phyloP scores from a whole-genome alignment of 2,888 invertebrate species.

The Uropetala carovei region DNA sequence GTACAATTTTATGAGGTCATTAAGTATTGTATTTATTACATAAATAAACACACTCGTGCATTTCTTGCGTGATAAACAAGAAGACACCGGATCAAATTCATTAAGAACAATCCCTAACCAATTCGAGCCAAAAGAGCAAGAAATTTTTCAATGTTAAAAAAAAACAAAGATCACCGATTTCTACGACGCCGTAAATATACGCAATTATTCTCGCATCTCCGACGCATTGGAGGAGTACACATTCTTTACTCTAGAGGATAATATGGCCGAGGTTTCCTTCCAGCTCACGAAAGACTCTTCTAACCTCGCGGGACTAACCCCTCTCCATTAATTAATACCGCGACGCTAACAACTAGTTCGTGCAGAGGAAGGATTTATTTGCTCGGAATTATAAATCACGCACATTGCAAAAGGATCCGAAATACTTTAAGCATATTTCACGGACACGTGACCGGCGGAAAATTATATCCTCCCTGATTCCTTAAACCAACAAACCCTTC shows the following conservation, averaged over 20 bases:
- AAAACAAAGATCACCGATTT: background rate
- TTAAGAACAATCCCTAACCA: background rate
- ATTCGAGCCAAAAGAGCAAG: background rate
- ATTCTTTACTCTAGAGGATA: background rate
- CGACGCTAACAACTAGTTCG: conserved; percentile 23
- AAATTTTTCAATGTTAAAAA: background rate
- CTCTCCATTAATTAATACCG: conserved; percentile 20
- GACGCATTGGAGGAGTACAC: background rate
- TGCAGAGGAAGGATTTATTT: background rate
- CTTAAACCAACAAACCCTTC: background rate
- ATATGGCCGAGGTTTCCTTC: background rate
- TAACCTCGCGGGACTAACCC: background rate
- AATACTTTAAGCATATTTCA: background rate
- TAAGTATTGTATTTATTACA: background rate
- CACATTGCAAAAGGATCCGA: background rate
- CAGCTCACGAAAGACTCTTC: background rate
- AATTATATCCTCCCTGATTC: background rate
- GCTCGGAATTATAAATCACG: background rate
- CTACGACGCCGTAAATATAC: background rate
- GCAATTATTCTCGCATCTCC: conserved; percentile 10
- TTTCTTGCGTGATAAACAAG: too few species aligned
- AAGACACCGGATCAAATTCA: background rate
- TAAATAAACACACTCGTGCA: background rate
- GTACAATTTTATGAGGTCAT: background rate
- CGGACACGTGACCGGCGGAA: background rate